Evolutionary conservation across 2,113 vertebrate species (phyloP).

Genomic region (Varanus salvator): DNA sequence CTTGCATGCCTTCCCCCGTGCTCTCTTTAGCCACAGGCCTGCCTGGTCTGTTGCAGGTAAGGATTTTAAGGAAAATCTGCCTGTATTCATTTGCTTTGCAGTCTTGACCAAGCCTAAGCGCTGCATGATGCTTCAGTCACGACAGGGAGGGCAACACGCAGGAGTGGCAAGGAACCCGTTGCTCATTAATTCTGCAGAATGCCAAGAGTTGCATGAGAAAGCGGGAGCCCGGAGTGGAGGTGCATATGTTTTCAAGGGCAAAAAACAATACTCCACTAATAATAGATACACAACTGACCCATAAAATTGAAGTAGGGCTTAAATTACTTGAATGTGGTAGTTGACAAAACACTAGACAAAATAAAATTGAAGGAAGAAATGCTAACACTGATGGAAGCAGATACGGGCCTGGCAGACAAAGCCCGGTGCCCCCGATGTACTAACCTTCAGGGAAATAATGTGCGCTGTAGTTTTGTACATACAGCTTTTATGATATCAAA

Average conservation of each 20-base stretch:
- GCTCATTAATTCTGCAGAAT: background rate
- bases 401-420: slow-evolving; percentile 22
- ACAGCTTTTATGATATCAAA: background rate
- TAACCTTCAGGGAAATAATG: slow-evolving; percentile 1
- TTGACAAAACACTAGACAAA: slow-evolving; percentile 19
- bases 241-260: slow-evolving; percentile 41
- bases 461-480: slow-evolving; percentile 7
- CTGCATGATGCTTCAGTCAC: too few relatives aligned
- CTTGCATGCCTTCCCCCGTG: background rate
- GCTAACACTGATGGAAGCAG: background rate
- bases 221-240: background rate
- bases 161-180: background rate
- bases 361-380: slow-evolving; percentile 8
- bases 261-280: slow-evolving; percentile 3
- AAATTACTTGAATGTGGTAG: background rate
- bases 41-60: background rate
- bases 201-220: background rate
- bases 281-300: background rate
- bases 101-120: background rate
- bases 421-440: background rate
- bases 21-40: background rate
- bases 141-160: too few relatives aligned
- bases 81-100: background rate
- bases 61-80: background rate
- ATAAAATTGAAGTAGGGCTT: slow-evolving; percentile 31